Percentiles rank a stretch among this genome's conserved stretches.
Evolutionary conservation across 2,888 invertebrate genomes (phyloP).

Genomic region (Venusia cambrica): DNA sequence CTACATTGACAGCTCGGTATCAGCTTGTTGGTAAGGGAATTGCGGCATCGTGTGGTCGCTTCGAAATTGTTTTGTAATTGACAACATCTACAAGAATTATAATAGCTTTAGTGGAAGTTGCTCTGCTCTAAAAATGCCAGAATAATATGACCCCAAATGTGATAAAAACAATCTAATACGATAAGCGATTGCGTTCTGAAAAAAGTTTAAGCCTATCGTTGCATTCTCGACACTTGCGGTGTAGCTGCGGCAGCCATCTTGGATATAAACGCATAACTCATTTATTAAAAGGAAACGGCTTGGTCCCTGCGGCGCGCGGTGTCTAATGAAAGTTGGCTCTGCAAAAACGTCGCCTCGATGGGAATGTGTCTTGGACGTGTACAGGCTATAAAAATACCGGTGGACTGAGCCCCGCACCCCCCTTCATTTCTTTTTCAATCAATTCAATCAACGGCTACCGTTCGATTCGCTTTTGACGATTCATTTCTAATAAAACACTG

Average conservation of each 20-base stretch:
- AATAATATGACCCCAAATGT: slow-evolving; percentile 1
- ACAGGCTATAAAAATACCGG: slow-evolving; percentile 78
- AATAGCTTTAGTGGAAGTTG: too few species aligned
- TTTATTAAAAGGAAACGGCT: slow-evolving; percentile 75
- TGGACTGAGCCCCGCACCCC: slow-evolving; percentile 52
- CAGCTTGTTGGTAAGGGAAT: slow-evolving; percentile 30
- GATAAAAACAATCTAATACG: slow-evolving; percentile 33
- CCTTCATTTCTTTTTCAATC: slow-evolving; percentile 72
- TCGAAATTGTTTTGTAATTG: slow-evolving; percentile 11
- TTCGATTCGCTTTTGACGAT: slow-evolving; percentile 61
- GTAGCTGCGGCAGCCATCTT: slow-evolving; percentile 65
- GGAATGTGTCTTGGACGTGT: slow-evolving; percentile 76
- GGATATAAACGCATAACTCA: slow-evolving; percentile 75
- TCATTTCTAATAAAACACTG: slow-evolving; percentile 43
- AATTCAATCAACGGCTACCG: slow-evolving; percentile 70
- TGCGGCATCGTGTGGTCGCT: slow-evolving; percentile 17
- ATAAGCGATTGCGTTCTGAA: slow-evolving; percentile 23
- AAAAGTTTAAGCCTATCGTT: slow-evolving; percentile 46
- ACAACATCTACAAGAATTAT: too few species aligned
- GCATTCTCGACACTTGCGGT: slow-evolving; percentile 62
- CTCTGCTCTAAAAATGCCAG: too few species aligned
- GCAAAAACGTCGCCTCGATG: slow-evolving; percentile 73
- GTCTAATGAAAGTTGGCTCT: slow-evolving; percentile 75
- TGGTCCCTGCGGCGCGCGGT: slow-evolving; percentile 63
- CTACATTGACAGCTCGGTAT: slow-evolving; percentile 48